Percentiles rank a stretch among this genome's conserved stretches.
phyloP scores from a whole-genome alignment of 2,888 invertebrate genomes.

The Drosophila macrospina region DNA sequence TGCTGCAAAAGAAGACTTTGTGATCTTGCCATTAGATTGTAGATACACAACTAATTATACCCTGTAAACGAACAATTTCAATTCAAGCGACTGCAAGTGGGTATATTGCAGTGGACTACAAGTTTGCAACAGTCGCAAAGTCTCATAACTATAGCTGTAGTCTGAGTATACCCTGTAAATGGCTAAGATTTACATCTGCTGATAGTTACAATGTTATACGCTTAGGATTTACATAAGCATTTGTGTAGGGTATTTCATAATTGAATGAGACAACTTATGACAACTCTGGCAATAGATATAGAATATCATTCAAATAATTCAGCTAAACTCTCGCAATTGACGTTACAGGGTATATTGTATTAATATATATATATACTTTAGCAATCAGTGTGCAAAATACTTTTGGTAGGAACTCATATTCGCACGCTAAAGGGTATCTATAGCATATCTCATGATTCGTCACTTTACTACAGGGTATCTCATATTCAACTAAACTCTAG shows the following conservation, averaged over 20 bases:
- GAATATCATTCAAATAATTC: background rate
- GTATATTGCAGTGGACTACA: background rate
- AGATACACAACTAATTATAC: slow-evolving; percentile 52
- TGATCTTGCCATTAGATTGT: slow-evolving; percentile 38
- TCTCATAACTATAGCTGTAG: background rate
- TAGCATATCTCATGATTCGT: no score
- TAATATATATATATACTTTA: no score
- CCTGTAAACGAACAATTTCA: slow-evolving; percentile 18
- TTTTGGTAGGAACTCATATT: no score
- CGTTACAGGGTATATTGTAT: background rate
- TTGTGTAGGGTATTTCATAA: no score
- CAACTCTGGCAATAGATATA: background rate
- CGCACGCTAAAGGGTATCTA: no score
- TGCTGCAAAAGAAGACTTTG: slow-evolving; percentile 21
- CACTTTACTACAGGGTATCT: background rate
- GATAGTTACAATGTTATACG: no score
- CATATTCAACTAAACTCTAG: no score
- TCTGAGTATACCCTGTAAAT: background rate
- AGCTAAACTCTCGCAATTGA: background rate
- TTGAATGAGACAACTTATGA: no score
- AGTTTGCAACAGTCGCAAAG: background rate
- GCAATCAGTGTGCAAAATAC: no score
- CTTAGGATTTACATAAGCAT: no score
- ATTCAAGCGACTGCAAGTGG: background rate
- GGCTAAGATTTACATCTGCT: background rate